Evolutionary conservation across 2,888 invertebrate species (phyloP).

Genomic region (Pharmacophagus antenor): DNA sequence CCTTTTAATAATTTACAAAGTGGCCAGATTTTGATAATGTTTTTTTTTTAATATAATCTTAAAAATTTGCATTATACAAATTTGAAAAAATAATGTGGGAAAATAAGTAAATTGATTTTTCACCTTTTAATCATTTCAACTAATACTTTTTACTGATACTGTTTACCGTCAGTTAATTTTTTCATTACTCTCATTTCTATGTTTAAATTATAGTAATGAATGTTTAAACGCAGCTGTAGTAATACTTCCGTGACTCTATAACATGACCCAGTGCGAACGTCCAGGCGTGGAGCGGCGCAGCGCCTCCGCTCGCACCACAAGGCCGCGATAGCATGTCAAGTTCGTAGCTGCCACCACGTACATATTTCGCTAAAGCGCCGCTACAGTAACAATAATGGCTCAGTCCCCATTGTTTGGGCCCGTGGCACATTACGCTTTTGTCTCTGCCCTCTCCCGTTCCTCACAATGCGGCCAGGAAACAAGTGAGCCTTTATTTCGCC

Average conservation of each 20-base stretch:
- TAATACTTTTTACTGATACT: no score
- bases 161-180: no score
- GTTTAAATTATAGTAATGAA: no score
- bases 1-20: no score
- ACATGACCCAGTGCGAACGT: conserved; percentile 30
- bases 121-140: no score
- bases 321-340: conserved; percentile 72
- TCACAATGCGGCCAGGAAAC: conserved; percentile 82
- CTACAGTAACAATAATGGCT: conserved; percentile 80
- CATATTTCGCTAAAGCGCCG: conserved; percentile 74
- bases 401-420: conserved; percentile 78
- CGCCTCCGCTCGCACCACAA: conserved; percentile 41
- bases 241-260: conserved; percentile 38
- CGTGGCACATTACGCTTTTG: conserved; percentile 81
- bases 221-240: conserved; percentile 30
- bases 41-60: no score
- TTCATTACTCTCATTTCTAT: no score
- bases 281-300: conserved; percentile 37
- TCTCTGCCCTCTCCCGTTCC: conserved; percentile 81
- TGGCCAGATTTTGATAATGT: no score
- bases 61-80: no score
- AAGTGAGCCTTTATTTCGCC: conserved; percentile 82
- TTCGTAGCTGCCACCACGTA: conserved; percentile 71
- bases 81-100: no score
- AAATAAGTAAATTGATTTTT: no score